A percentile compares a stretch with the other conserved stretches of the same genome.
Evolutionary conservation across 2,888 invertebrate genomes (phyloP).

Genomic region (Pristionchus fissidentatus): DNA sequence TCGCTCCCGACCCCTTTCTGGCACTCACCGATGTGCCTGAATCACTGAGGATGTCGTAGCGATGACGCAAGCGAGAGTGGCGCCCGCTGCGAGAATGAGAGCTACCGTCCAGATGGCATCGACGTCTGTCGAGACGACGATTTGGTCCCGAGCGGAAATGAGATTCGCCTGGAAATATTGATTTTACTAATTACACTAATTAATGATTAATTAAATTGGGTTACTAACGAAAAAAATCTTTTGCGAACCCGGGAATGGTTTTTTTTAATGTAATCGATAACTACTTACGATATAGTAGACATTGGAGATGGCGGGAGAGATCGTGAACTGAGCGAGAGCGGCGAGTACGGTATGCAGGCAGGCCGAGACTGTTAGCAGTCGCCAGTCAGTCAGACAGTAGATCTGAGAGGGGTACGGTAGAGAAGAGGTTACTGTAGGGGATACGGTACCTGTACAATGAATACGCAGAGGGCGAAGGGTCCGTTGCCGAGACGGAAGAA

Average conservation of each 20-base stretch:
- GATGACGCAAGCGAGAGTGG: slow-evolving; percentile 70
- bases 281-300: slow-evolving; percentile 71
- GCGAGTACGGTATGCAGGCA: slow-evolving; percentile 70
- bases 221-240: background rate
- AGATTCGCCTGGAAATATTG: slow-evolving; percentile 36
- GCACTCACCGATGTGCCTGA: slow-evolving; percentile 63
- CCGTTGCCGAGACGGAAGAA: slow-evolving; percentile 74
- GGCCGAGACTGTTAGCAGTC: slow-evolving; percentile 66
- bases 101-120: slow-evolving; percentile 64
- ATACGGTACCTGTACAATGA: slow-evolving; percentile 68
- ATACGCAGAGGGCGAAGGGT: slow-evolving; percentile 70
- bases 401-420: slow-evolving; percentile 53
- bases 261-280: background rate
- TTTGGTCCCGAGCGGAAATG: slow-evolving; percentile 20
- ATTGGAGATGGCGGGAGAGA: slow-evolving; percentile 72
- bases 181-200: background rate
- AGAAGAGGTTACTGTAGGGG: background rate
- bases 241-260: background rate
- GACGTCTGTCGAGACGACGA: slow-evolving; percentile 48
- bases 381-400: slow-evolving; percentile 63
- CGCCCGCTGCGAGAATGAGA: slow-evolving; percentile 70
- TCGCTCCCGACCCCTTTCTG: background rate
- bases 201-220: background rate
- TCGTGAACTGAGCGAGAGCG: slow-evolving; percentile 71
- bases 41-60: slow-evolving; percentile 66